phyloP scores from a whole-genome alignment of 2,797 vertebrate species.

The Smutsia gigantea region DNA sequence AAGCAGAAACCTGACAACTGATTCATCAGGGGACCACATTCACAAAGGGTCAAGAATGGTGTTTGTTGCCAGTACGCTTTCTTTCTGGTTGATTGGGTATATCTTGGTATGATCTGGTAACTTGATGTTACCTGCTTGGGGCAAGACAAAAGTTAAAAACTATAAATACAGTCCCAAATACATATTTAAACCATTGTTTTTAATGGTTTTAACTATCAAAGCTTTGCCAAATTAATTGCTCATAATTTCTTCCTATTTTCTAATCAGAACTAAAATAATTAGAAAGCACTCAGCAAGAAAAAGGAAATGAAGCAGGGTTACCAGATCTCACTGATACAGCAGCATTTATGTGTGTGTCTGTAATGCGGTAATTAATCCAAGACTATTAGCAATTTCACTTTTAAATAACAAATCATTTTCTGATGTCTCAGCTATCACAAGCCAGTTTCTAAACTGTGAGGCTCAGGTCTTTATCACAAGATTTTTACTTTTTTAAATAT shows the following conservation, averaged over 20 bases:
- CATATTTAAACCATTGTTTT: neutral
- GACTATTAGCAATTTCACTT: constrained; percentile 23
- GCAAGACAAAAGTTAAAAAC: constrained; percentile 9
- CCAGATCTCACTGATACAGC: constrained; percentile 10
- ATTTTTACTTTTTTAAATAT: neutral
- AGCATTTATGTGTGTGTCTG: neutral
- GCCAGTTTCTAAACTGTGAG: constrained; percentile 30
- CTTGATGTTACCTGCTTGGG: neutral
- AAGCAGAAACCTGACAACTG: neutral
- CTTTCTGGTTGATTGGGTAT: constrained; percentile 2
- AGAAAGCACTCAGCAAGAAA: constrained; percentile 5
- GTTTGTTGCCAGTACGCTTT: neutral
- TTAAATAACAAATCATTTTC: constrained; percentile 39
- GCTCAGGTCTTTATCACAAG: neutral
- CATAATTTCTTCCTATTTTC: constrained; percentile 34
- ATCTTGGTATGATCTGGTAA: neutral
- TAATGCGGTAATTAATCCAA: neutral
- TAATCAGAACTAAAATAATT: constrained; percentile 46
- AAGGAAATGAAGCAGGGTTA: neutral
- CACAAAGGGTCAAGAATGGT: neutral
- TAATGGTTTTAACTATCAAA: neutral
- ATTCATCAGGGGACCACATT: neutral
- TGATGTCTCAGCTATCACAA: neutral
- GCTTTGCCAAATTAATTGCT: constrained; percentile 23
- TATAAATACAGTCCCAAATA: neutral